Evolutionary conservation across 2,888 invertebrate species (phyloP), one percentile per base, ranked within the genome.

Genomic region (Loripinus fragilis): DNA sequence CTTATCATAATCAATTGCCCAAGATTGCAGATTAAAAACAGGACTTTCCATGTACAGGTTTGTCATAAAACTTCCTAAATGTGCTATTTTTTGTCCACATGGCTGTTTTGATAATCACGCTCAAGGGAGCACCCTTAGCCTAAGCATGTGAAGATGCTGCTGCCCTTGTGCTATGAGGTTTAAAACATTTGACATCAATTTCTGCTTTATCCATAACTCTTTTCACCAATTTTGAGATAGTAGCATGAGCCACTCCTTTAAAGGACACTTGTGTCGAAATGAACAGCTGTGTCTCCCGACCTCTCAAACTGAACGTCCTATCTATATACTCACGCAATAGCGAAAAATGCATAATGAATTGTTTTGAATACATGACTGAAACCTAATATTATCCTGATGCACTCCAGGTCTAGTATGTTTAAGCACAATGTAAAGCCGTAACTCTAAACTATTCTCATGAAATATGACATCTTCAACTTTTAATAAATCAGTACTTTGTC

Each of bases 221-320:
- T 35, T 64, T 75, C 5, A 70, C 41, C 75, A 64, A 75, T 33
- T 70, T 25, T 12, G 70, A 75, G 7, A 75, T 65, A 20, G 70
- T 75, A 35, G 66, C 75, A 12, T 70, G 15, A 35, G 33, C 52
- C 2, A 75, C 50, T 20, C 23, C 10, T 41, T 69, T 45, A 25
- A 67, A 64, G 25, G 75, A 69, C 45, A 48, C 48, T 10, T 67
- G 52, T 64, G 50, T 52, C 23, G 67, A 48, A 8, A 70, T 55
- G 10, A 75, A 45, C 3, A 74, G 35, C 23, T 5, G 67, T 20
- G n/a, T 71, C n/a, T 55, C 33, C n/a, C 23, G 23, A 20, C 42
- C 38, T 30, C 38, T 30, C 7, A 67, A 28, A 52, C 28, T 10
- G 35, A 30, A 23, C 10, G 74, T 74, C 17, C 74, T 45, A 17